Evolutionary conservation across 53 echinoderm and acorn worm species (phyloP).

Genomic region (Temnopleurus reevesii): DNA sequence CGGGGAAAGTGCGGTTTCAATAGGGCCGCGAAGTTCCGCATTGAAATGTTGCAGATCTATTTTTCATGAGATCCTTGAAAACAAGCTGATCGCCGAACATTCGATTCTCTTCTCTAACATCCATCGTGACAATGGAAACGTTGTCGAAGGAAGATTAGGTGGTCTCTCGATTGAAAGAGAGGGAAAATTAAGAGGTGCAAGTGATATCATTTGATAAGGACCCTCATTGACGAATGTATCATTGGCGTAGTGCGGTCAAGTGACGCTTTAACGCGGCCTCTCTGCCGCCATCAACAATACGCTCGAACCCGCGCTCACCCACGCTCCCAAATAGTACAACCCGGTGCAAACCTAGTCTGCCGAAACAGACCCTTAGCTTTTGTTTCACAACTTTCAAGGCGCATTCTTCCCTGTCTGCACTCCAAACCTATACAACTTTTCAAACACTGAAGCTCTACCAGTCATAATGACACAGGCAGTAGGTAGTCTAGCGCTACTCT

Average conservation of each 20-base stretch:
- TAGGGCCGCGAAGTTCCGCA: too few species aligned
- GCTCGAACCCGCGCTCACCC: background rate
- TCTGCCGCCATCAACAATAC: background rate
- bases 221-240: background rate
- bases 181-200: background rate
- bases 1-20: too few species aligned
- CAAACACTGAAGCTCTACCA: too few species aligned
- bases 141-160: background rate
- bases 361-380: too few species aligned
- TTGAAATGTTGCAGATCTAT: too few species aligned
- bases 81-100: background rate
- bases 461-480: too few species aligned
- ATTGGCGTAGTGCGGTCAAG: background rate
- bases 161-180: background rate
- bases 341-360: too few species aligned
- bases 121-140: background rate
- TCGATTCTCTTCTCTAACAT: background rate
- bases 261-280: background rate
- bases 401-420: too few species aligned
- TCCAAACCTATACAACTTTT: too few species aligned
- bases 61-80: background rate
- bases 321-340: background rate
- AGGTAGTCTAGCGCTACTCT: too few species aligned
- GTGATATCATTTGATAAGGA: background rate
- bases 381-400: too few species aligned